Evolutionary conservation across 2,113 vertebrate species (phyloP), one percentile per base, ranked within the genome.

Genomic region (Hippolais icterina): DNA sequence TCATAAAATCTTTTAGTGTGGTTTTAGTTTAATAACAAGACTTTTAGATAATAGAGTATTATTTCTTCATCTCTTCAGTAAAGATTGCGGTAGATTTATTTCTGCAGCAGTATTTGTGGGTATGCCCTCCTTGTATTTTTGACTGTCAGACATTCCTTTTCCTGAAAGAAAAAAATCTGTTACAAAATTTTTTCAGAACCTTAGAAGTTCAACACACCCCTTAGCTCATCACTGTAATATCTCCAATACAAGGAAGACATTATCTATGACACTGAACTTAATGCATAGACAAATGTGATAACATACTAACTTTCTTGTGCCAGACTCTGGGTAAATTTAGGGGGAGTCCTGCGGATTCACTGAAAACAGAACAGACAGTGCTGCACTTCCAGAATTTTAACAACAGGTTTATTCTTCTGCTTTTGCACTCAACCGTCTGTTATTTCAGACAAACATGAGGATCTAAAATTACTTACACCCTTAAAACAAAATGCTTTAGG

Each of bases 331-430:
- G 89, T 83, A 88, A 91, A 96, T 88, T 96, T 91, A 91, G 96
- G 92, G 95, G 57, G 6, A 49, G 68, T 94, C 94, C 96, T 96
- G 88, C 27, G 33, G 93, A 97, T 96, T 97, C 96, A 95, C 81
- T 93, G 85, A 93, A 85, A 89, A 84, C 91, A 95, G 86, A 97
- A 94, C 88, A 96, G 80, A 79, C 47, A 69, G 77, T 50, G 54
- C 65, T 95, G 87, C 22, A 19, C 92, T 96, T 97, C 88, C 76
- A 96, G 96, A 97, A 97, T 97, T 96, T 97, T 95, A 98, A 97
- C 95, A 96, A 87, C 37, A 5, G 82, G 92, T 95, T 97, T 74
- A 96, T 95, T 97, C 93, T 97, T 87, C 81, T 96, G 95, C 89
- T 95, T 95, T 95, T 90, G 76, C 57, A 80, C 54, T 91, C 63